phyloP scores from a whole-genome alignment of 2,888 invertebrate genomes.

The Apotomis turbidana region DNA sequence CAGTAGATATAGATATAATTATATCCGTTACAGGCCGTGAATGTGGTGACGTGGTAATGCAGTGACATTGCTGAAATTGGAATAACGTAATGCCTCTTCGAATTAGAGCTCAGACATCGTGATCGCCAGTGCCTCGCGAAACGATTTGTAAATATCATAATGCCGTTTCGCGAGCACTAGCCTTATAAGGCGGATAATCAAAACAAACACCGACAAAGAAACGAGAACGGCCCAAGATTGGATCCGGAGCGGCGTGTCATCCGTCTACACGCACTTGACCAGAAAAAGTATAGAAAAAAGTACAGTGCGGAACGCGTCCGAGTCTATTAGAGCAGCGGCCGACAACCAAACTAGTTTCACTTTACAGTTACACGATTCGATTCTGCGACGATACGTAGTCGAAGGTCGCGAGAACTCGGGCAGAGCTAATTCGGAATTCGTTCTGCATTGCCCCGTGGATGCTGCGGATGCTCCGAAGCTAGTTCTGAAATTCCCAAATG shows the following conservation, averaged over 20 bases:
- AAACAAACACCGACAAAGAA: conserved; percentile 48
- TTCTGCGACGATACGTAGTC: conserved; percentile 71
- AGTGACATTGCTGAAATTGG: too few relatives aligned
- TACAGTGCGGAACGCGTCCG: conserved; percentile 63
- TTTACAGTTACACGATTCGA: conserved; percentile 76
- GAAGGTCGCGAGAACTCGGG: conserved; percentile 75
- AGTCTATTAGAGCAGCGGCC: conserved; percentile 72
- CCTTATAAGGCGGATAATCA: conserved; percentile 39
- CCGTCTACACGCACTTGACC: conserved; percentile 53
- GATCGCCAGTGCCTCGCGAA: conserved; percentile 17
- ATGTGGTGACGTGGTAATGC: too few relatives aligned
- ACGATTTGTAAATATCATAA: conserved; percentile 35
- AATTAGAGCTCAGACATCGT: conserved; percentile 1
- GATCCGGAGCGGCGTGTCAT: conserved; percentile 48
- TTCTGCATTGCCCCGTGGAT: conserved; percentile 53
- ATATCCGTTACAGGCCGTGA: too few relatives aligned
- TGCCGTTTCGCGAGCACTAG: conserved; percentile 16
- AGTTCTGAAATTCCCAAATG: conserved; percentile 19
- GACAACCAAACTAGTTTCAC: conserved; percentile 74
- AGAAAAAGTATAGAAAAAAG: conserved; percentile 68
- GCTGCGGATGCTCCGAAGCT: conserved; percentile 26
- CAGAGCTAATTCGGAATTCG: conserved; percentile 69
- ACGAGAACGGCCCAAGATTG: conserved; percentile 53
- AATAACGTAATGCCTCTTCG: too few relatives aligned
- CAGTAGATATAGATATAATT: too few relatives aligned